These are phyloP conservation scores for Rousettus madagascariensis DNA, from an alignment of 2,797 vertebrate genomes.

Conservation along the genomic window DNA sequence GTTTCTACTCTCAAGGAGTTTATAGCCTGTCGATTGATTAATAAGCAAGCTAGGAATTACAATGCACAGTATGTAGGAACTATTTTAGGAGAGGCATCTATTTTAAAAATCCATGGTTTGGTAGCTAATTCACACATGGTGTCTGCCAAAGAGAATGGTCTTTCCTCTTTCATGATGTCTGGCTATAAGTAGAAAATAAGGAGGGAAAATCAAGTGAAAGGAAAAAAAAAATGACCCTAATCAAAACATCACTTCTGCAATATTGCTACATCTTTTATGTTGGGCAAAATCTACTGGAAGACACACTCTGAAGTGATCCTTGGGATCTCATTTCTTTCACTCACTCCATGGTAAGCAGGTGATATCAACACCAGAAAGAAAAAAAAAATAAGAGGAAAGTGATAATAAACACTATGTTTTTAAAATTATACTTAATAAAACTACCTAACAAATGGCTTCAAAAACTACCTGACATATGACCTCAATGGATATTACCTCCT, in stretches of 20 bases:
- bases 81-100: not conserved
- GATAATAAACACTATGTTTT: not conserved
- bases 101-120: not conserved
- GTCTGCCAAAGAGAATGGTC: not conserved
- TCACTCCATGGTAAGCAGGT: not conserved
- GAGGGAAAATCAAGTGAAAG: not conserved
- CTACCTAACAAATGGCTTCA: not conserved
- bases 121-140: not conserved
- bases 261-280: not conserved
- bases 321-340: not conserved
- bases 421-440: conserved; percentile 6
- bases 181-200: not conserved
- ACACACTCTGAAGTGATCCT: not conserved
- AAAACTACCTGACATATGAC: not conserved
- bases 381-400: not conserved
- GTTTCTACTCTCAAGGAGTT: not conserved
- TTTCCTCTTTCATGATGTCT: not conserved
- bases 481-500: not conserved
- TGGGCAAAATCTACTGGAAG: not conserved
- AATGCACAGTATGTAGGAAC: not conserved
- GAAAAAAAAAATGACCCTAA: not conserved
- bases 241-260: not conserved
- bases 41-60: not conserved
- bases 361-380: not conserved
- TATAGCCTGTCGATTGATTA: not conserved